Evolutionary conservation across 2,888 invertebrate species (phyloP).

Genomic region (Metopia argyrocephala): DNA sequence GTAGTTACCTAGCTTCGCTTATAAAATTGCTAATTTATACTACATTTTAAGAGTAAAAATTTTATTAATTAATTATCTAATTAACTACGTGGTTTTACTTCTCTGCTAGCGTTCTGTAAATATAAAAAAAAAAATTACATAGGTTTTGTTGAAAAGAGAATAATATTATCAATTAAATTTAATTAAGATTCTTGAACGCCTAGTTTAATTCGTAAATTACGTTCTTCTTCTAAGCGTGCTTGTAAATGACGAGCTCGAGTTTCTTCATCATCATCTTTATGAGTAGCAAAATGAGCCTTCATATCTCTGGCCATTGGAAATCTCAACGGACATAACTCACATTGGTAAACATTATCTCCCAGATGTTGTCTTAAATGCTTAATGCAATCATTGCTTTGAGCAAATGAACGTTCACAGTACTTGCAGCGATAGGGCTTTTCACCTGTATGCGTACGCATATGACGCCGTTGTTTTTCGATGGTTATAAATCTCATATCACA

Average conservation of each 20-base stretch:
- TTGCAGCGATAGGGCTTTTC: conserved; percentile 58
- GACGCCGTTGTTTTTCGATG: conserved; percentile 45
- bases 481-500: conserved; percentile 57
- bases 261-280: conserved; percentile 58
- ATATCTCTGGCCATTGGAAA: conserved; percentile 54
- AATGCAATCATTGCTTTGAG: conserved; percentile 56
- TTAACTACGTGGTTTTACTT: too few relatives aligned
- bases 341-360: conserved; percentile 58
- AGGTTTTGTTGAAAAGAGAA: too few relatives aligned
- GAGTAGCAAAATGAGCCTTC: conserved; percentile 48
- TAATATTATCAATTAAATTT: too few relatives aligned
- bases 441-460: conserved; percentile 58
- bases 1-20: too few relatives aligned
- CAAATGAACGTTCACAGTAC: conserved; percentile 55
- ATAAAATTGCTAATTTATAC: too few relatives aligned
- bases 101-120: too few relatives aligned
- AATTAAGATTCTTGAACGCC: conserved; percentile 27
- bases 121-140: too few relatives aligned
- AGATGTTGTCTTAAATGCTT: conserved; percentile 56
- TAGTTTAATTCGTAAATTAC: conserved; percentile 44
- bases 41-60: too few relatives aligned
- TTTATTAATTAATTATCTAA: too few relatives aligned
- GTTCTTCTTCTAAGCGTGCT: conserved; percentile 36
- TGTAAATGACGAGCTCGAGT: conserved; percentile 45
- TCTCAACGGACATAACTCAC: conserved; percentile 54